Evolutionary conservation across 2,888 invertebrate species (phyloP), one percentile per base, ranked within the genome.

Genomic region (Marasmarcha lunaedactyla): DNA sequence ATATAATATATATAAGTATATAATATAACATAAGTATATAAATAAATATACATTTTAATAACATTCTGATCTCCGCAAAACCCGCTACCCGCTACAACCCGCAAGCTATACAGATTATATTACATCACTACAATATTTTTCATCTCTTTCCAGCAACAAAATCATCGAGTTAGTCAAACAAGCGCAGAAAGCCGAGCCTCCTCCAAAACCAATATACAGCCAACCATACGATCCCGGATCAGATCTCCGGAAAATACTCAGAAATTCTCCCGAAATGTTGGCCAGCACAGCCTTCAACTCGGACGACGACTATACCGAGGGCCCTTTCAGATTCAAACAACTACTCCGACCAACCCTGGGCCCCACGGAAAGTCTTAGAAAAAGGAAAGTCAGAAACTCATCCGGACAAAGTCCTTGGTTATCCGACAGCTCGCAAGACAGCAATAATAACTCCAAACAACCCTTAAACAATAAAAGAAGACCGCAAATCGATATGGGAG

Each of bases 291-390:
- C 74, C 7, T 74, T 79, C 43, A 78, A 73, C 39, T 74, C 78
- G 1, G 84, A 86, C 15, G 77, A 79, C 11, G 86, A 87, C 46
- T 88, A 88, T 48, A 84, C 84, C 7, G 85, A 86, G 35, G 89
- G 90, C 0, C 89, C 89, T 0, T 90, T 89, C 59, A 86, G 90
- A 52, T 90, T 90, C 55, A 83, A 89, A 36, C 88, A 89, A 50
- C 60, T 90, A 10, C 61, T 90, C 2, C 70, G 88, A 46, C 89
- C 89, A 0, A 89, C 89, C 1, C 71, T 87, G 41, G 86, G 89
- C 1, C 90, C 90, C 0, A 90, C 90, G 0, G 90, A 90, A 48
- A 89, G 90, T 35, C 68, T 90, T 38, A 76, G 89, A 14, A 89
- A 89, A 55, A 72, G 88, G 12, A 88, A 88, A 63, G 87, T 86